A percentile compares a stretch with the other conserved stretches of the same genome.
phyloP scores from a whole-genome alignment of 2,888 invertebrate species.

The Danaus chrysippus region DNA sequence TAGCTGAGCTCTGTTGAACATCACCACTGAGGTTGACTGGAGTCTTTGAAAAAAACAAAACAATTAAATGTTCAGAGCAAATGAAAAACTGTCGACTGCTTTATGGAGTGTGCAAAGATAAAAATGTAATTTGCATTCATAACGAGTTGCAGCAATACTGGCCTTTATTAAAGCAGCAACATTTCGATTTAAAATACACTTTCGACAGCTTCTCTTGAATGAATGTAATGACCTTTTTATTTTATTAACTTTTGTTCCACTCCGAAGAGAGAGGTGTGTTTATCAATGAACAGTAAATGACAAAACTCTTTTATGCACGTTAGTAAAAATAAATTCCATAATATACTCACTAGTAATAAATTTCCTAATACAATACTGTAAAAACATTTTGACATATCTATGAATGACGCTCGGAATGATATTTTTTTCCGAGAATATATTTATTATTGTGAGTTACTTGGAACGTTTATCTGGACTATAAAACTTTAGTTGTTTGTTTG shows the following conservation, averaged over 20 bases:
- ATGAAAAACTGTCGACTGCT: constrained; percentile 21
- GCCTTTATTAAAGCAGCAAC: constrained; percentile 11
- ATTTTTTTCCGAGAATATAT: background rate
- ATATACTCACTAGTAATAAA: too few relatives aligned
- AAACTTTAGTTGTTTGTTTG: background rate
- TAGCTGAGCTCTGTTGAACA: background rate
- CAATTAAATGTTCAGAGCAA: constrained; percentile 22
- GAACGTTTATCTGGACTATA: background rate
- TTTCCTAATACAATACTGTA: too few relatives aligned
- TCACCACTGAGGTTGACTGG: background rate
- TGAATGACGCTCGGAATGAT: too few relatives aligned
- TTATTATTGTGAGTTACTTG: background rate
- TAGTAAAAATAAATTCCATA: too few relatives aligned
- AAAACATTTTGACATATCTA: too few relatives aligned
- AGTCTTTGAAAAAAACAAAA: constrained; percentile 15
- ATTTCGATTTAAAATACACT: constrained; percentile 6
- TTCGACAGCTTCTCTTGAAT: constrained; percentile 2
- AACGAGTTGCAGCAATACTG: constrained; percentile 17
- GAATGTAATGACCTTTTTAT: constrained; percentile 3
- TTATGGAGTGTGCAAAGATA: constrained; percentile 24
- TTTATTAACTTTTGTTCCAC: background rate
- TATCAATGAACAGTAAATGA: background rate
- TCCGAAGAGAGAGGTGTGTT: background rate
- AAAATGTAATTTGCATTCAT: constrained; percentile 26
- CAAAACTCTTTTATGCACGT: background rate